These are phyloP conservation scores for Zaprionus ornatus DNA, from an alignment of 1,140 invertebrate genomes.

Conservation along the genomic window DNA sequence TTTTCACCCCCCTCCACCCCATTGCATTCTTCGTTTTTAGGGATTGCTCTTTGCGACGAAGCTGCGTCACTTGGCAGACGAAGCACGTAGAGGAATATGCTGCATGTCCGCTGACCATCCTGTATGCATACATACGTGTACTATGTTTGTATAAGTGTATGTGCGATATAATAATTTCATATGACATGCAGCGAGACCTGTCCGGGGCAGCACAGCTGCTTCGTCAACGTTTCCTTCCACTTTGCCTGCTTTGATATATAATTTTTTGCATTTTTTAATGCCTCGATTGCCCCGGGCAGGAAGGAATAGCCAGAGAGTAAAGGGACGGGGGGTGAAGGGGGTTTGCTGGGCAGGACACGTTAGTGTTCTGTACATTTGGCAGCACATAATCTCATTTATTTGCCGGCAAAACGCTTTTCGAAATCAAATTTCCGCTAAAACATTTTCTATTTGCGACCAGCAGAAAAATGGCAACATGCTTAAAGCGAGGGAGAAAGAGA, in stretches of 20 bases:
- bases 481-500: neutral
- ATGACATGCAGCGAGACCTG: slow-evolving; percentile 62
- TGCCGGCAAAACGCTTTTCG: slow-evolving; percentile 81
- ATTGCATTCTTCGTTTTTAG: slow-evolving; percentile 7
- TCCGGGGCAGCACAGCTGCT: neutral
- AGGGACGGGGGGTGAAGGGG: neutral
- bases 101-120: slow-evolving; percentile 55
- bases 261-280: slow-evolving; percentile 81
- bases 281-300: slow-evolving; percentile 67
- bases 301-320: neutral
- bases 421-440: slow-evolving; percentile 83
- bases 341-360: slow-evolving; percentile 36
- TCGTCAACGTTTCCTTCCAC: slow-evolving; percentile 39
- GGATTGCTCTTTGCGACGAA: slow-evolving; percentile 33
- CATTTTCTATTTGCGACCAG: slow-evolving; percentile 75
- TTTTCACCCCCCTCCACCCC: slow-evolving; percentile 20
- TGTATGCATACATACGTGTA: neutral
- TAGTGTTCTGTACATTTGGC: slow-evolving; percentile 74
- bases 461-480: slow-evolving; percentile 49
- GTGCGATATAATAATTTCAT: slow-evolving; percentile 80
- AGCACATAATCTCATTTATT: slow-evolving; percentile 82
- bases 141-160: slow-evolving; percentile 26
- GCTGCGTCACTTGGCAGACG: slow-evolving; percentile 61
- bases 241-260: slow-evolving; percentile 76
- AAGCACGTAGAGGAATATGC: slow-evolving; percentile 73